Evolutionary conservation across 2,113 vertebrate species (phyloP).

Genomic region (Sander vitreus): DNA sequence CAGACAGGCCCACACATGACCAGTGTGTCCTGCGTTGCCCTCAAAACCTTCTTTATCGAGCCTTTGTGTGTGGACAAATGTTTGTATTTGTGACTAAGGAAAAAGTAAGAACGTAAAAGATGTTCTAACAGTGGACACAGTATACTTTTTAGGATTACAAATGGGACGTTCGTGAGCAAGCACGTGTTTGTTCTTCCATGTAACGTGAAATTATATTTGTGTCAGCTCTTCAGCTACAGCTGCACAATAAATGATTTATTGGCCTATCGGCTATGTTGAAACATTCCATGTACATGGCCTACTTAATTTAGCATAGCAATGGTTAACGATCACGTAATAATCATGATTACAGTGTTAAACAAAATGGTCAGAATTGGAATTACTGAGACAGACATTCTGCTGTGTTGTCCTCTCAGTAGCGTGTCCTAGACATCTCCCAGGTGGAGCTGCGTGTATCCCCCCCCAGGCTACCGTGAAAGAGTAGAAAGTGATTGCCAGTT

Average conservation of each 20-base stretch:
- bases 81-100: neutral
- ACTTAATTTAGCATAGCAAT: too few relatives aligned
- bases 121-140: neutral
- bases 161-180: neutral
- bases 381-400: neutral
- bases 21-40: constrained; percentile 23
- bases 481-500: constrained; percentile 35
- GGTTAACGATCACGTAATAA: neutral
- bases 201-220: constrained; percentile 26
- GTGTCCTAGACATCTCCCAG: constrained; percentile 28
- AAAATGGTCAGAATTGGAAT: constrained; percentile 13
- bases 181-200: neutral
- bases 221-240: constrained; percentile 30
- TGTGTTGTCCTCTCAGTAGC: constrained; percentile 19
- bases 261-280: constrained; percentile 31
- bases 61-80: neutral
- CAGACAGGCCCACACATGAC: constrained; percentile 24
- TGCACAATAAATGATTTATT: constrained; percentile 48
- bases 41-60: constrained; percentile 15
- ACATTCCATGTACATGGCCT: constrained; percentile 6
- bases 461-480: constrained; percentile 5
- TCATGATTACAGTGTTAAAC: constrained; percentile 6
- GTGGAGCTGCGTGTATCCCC: neutral
- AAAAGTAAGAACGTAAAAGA: neutral
- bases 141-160: neutral